Evolutionary conservation across 2,797 vertebrate genomes (phyloP).

Genomic region (Argyrosomus regius): DNA sequence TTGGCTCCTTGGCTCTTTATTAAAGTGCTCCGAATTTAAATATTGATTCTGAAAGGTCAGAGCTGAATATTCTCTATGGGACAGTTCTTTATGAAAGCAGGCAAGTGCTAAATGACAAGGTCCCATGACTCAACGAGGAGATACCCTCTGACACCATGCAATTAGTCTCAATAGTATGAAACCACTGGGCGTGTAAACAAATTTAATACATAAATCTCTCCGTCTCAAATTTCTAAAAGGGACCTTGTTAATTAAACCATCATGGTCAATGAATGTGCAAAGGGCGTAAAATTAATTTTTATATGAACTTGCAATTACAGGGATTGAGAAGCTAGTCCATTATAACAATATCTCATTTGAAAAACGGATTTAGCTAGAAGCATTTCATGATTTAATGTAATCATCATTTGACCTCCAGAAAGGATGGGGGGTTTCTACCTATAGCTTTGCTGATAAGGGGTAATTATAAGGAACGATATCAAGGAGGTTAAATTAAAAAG

Average conservation of each 20-base stretch:
- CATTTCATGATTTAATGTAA: conserved; percentile 57
- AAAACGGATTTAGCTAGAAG: conserved; percentile 53
- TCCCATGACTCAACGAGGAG: conserved; percentile 54
- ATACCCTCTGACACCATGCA: conserved; percentile 59
- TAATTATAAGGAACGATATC: conserved; percentile 46
- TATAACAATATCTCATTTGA: conserved; percentile 47
- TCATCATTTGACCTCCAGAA: conserved; percentile 59
- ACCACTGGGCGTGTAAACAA: conserved; percentile 72
- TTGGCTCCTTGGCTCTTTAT: conserved; percentile 52
- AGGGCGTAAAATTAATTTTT: conserved; percentile 71
- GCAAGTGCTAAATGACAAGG: conserved; percentile 57
- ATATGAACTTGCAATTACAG: conserved; percentile 66
- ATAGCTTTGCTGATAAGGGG: conserved; percentile 39
- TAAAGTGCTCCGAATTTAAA: conserved; percentile 54
- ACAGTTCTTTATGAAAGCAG: conserved; percentile 36
- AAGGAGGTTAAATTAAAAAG: conserved; percentile 40
- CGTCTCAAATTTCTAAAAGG: conserved; percentile 56
- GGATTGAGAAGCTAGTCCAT: conserved; percentile 48
- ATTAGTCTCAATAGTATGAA: conserved; percentile 70
- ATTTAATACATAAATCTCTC: conserved; percentile 72
- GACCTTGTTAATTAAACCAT: conserved; percentile 76
- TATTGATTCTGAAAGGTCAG: conserved; percentile 71
- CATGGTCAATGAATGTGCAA: conserved; percentile 72
- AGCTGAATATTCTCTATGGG: conserved; percentile 56
- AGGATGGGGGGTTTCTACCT: conserved; percentile 10